phyloP scores from a whole-genome alignment of 2,113 vertebrate genomes.

The Morone chrysops region DNA sequence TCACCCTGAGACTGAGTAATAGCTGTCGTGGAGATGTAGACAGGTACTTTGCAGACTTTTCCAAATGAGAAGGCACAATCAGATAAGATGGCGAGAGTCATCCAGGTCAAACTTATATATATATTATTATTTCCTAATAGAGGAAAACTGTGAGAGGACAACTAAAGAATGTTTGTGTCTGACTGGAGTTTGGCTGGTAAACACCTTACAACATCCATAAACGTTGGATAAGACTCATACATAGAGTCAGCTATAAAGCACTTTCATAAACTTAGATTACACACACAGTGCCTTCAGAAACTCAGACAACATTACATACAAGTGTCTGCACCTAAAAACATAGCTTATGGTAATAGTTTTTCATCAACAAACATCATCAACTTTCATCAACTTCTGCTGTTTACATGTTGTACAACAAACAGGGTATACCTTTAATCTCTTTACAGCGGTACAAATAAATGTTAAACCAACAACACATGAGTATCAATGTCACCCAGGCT shows the following conservation, averaged over 20 bases:
- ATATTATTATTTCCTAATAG: too few relatives aligned
- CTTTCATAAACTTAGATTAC: neutral
- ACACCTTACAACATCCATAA: constrained; percentile 4
- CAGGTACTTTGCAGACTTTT: constrained; percentile 68
- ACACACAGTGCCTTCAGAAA: neutral
- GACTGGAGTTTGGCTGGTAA: neutral
- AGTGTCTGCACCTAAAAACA: neutral
- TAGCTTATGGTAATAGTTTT: neutral
- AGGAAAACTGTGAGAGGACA: constrained; percentile 15
- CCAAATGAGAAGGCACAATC: constrained; percentile 66
- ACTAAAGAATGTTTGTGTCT: constrained; percentile 4
- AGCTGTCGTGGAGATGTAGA: constrained; percentile 50
- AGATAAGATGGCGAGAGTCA: constrained; percentile 38
- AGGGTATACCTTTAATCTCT: neutral
- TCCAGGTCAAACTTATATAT: constrained; percentile 24
- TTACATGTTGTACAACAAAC: neutral
- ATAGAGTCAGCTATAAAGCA: neutral
- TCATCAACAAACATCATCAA: too few relatives aligned
- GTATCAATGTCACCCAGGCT: neutral
- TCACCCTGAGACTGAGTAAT: constrained; percentile 55
- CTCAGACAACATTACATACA: constrained; percentile 12
- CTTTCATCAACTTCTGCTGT: neutral
- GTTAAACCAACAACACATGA: neutral
- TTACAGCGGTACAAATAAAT: neutral
- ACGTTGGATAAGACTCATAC: neutral